Percentiles rank a stretch among this genome's conserved stretches.
Conservation (phyloP, 2,113 vertebrate species). For the Vidua macroura region DNA sequence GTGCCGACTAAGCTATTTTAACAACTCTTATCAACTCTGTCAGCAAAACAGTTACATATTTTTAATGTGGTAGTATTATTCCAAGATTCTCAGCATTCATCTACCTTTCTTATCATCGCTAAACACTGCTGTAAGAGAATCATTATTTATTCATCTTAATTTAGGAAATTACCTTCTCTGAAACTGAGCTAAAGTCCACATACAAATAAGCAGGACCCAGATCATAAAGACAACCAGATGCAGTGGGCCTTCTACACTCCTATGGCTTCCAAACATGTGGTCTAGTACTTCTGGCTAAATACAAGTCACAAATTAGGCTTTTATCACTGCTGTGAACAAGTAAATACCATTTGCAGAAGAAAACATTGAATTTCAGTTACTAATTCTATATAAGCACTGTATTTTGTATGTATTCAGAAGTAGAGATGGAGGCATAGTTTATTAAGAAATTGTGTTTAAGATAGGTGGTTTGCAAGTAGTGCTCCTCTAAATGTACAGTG, state of each 20-base stretch:
- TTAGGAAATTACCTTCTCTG: conserved; percentile 12
- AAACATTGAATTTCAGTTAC: conserved; percentile 40
- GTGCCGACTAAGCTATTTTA: conserved; percentile 35
- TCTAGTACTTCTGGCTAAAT: conserved; percentile 26
- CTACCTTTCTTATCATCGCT: not conserved
- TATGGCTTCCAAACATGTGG: conserved; percentile 14
- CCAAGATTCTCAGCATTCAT: not conserved
- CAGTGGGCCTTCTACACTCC: not conserved
- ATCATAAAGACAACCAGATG: not conserved
- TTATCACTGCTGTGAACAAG: not conserved
- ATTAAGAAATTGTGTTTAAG: conserved; percentile 11
- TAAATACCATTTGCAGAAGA: conserved; percentile 19
- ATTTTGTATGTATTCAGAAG: conserved; percentile 20
- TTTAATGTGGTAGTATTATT: not conserved
- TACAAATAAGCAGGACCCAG: not conserved
- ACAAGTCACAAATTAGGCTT: conserved; percentile 28
- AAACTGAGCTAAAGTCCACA: not conserved
- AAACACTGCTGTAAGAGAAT: not conserved
- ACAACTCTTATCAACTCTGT: conserved; percentile 4
- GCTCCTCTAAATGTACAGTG: not conserved
- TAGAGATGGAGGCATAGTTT: conserved; percentile 18
- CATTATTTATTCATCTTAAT: conserved; percentile 15
- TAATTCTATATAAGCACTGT: not conserved
- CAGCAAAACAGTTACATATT: conserved; percentile 28
- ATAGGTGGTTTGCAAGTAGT: not conserved